Percentiles rank a stretch among this genome's conserved stretches.
Evolutionary conservation across 2,888 invertebrate genomes (phyloP).

Genomic region (Stenodema calcarata): DNA sequence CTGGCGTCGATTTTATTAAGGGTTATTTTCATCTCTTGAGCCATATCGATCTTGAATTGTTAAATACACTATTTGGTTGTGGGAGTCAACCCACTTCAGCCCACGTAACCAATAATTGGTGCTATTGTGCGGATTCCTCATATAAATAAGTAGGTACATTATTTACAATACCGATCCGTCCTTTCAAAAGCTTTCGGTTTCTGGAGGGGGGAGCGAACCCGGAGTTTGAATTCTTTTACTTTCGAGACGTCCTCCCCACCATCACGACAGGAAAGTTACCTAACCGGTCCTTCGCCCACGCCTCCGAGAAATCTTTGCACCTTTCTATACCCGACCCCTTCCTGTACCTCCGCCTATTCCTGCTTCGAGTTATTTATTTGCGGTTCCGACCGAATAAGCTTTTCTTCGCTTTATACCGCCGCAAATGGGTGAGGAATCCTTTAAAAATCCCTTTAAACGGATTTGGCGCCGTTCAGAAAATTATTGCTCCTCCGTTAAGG

Average conservation of each 20-base stretch:
- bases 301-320: conserved; percentile 30
- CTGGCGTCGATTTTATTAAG: no score
- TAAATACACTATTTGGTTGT: no score
- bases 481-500: neutral
- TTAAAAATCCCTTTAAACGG: neutral
- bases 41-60: no score
- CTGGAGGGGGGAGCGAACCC: neutral
- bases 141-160: neutral
- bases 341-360: neutral
- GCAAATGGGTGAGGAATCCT: neutral
- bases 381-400: neutral
- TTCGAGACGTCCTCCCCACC: neutral
- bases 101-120: no score
- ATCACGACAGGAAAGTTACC: conserved; percentile 19
- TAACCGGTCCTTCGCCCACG: conserved; percentile 30
- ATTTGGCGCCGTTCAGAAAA: neutral
- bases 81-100: no score
- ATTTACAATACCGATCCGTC: neutral
- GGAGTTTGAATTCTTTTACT: conserved; percentile 13
- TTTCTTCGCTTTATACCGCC: neutral
- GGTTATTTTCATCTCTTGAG: no score
- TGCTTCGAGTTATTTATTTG: conserved; percentile 21
- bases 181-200: neutral
- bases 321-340: neutral
- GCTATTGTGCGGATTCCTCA: neutral